Evolutionary conservation across 2,113 vertebrate genomes (phyloP), one percentile per base, ranked within the genome.

Genomic region (Pangasianodon gigas): DNA sequence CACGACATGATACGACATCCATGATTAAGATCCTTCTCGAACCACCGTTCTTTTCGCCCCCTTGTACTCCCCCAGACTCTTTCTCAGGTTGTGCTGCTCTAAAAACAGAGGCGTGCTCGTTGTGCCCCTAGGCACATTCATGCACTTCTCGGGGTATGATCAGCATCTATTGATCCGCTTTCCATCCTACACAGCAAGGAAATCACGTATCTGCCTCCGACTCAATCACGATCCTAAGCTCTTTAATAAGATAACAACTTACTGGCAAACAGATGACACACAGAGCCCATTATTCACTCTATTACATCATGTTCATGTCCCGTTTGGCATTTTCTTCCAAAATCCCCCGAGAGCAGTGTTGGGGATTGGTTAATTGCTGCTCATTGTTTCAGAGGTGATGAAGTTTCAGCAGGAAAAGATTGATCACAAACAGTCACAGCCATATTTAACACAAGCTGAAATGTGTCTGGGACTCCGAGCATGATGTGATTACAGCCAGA

Each of bases 401-500:
- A 32, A 62, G 62, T 89, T 91, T 81, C 54, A 51, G 71, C 67
- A 74, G 46, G 37, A 82, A 88, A 52, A 91, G 52, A 89, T 87
- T 58, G 77, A 89, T 89, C 85, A 87, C 26, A 56, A 21, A 46
- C 24, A 46, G 46, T 67, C 52, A 87, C 80, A 89, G 48, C 85
- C 69, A 89, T 89, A 79, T 88, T 89, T 89, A 86, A 90, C 83
- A 87, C 79, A 88, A 87, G 85, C 90, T 90, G 80, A 91, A 88
- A 86, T 84, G 65, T 92, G 89, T 93, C 92, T 93, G 92, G 88
- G 90, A 92, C 91, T 89, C 87, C 71, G 87, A 86, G 88, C 48
- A 51, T 41, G 90, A 94, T 93, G 90, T 91, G 91, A 94, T 94
- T 93, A 93, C 91, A 93, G 90, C 87, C 88, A 92, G 44, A 87